Base-by-base conservation (phyloP, 2,113 vertebrate species). In the Epinephelus moara region DNA sequence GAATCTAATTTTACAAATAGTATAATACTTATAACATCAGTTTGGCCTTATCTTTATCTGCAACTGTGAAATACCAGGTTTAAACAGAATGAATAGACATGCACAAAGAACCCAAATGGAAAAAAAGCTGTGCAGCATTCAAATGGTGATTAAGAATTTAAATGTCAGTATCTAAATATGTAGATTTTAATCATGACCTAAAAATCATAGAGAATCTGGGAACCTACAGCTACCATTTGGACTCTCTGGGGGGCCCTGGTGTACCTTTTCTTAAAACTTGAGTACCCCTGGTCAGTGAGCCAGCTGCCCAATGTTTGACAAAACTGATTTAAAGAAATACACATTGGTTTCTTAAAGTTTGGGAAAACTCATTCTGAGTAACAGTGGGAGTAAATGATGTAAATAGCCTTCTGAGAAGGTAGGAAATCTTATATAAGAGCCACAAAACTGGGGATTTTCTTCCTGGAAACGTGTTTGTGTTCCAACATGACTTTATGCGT, bases 391-490 rank as follows among this genome's bases (percentile, higher is more conserved):
- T 17, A 50, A 63, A 79, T 12, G 17, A 19, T 11, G 3, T 40
- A 8, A 67, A 76, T 12, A 13, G 15, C 5, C 49, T 12, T 56
- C 49, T 19, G 10, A 12, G 6, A 42, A 66, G 33, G 30, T 55
- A 33, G 3, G 13, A 49, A 21, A 5, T 57, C 17, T 80, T 74
- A 33, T 67, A 78, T 78, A 79, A 82, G 42, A 56, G 33, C 40
- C 19, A 57, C 40, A 69, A 52, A 81, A 64, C 52, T n/a, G 40
- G 49, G 59, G 42, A 40, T 33, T 56, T 23, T 25, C 47, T 25
- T 70, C 21, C 25, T 75, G 68, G 71, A 33, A 49, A 63, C 57
- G 30, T 67, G 37, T 76, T 62, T 21, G 15, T 71, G 42, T 45
- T 78, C 25, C 45, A 49, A 72, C 55, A 70, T 45, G 79, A 68